A percentile compares a stretch with the other conserved stretches of the same genome.
phyloP scores from a whole-genome alignment of 2,888 invertebrate genomes.

The Mactromeris polynyma region DNA sequence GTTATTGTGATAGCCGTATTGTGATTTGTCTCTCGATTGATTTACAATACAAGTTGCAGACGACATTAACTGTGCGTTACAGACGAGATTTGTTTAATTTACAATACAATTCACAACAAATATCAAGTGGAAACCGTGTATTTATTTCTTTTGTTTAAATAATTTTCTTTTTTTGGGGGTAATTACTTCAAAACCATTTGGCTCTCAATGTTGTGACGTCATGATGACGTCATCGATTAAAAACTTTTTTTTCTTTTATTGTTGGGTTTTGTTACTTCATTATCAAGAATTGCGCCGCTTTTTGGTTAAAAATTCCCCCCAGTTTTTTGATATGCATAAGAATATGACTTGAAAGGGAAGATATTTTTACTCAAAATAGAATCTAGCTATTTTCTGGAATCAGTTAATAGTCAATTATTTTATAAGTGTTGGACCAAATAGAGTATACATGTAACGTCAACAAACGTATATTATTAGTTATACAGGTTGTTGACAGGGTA shows the following conservation, averaged over 20 bases:
- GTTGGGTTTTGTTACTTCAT: neutral
- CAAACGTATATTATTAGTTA: too few species aligned
- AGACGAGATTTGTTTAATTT: neutral
- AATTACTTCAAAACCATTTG: neutral
- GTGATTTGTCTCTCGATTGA: neutral
- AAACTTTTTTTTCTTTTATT: neutral
- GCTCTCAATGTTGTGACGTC: neutral
- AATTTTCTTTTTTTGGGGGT: neutral
- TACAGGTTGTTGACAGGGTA: too few species aligned
- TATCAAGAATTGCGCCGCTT: too few species aligned
- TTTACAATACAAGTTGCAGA: neutral
- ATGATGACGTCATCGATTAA: neutral
- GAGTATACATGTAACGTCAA: too few species aligned
- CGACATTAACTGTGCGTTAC: neutral
- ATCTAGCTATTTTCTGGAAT: too few species aligned
- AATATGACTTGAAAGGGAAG: too few species aligned
- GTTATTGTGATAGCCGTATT: neutral
- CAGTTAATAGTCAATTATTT: too few species aligned
- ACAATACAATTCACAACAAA: slow-evolving; percentile 2
- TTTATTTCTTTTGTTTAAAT: neutral
- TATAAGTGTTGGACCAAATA: too few species aligned
- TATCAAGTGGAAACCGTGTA: neutral
- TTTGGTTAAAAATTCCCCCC: too few species aligned
- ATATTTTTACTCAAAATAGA: too few species aligned
- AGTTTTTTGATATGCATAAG: too few species aligned